A percentile compares a stretch with the other conserved stretches of the same genome.
These are phyloP conservation scores for Trematocara caparti DNA, from an alignment of 2,797 vertebrate species.

Conservation along the genomic window DNA sequence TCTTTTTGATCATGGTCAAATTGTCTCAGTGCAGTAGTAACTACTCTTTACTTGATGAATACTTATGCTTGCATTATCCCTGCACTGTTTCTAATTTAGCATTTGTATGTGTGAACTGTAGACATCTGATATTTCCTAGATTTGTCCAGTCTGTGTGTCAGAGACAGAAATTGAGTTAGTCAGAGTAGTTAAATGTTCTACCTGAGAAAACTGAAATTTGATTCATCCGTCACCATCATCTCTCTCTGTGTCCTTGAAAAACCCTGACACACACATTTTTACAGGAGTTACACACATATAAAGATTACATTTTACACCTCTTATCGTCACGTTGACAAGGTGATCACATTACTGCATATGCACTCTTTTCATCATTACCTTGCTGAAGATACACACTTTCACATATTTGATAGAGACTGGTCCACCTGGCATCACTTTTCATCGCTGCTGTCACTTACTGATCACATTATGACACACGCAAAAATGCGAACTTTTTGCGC, in stretches of 20 bases:
- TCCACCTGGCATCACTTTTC: background rate
- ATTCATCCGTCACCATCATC: background rate
- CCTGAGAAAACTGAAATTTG: background rate
- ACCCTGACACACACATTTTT: background rate
- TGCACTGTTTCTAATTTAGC: background rate
- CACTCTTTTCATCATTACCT: background rate
- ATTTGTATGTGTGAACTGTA: background rate
- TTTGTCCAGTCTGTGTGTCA: background rate
- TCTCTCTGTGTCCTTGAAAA: background rate
- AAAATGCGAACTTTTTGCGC: background rate
- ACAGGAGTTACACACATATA: background rate
- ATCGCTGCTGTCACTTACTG: conserved; percentile 23
- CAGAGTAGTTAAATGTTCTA: background rate
- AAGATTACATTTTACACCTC: background rate
- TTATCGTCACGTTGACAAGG: background rate
- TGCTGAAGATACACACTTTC: background rate
- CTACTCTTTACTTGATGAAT: background rate
- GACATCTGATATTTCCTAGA: background rate
- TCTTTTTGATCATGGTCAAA: background rate
- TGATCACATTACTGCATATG: background rate
- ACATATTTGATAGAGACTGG: background rate
- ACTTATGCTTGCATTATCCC: background rate
- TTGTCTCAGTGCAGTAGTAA: background rate
- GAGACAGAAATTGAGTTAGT: background rate
- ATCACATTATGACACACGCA: conserved; percentile 6